Evolutionary conservation across 2,113 vertebrate genomes (phyloP).

Genomic region (Solea senegalensis): DNA sequence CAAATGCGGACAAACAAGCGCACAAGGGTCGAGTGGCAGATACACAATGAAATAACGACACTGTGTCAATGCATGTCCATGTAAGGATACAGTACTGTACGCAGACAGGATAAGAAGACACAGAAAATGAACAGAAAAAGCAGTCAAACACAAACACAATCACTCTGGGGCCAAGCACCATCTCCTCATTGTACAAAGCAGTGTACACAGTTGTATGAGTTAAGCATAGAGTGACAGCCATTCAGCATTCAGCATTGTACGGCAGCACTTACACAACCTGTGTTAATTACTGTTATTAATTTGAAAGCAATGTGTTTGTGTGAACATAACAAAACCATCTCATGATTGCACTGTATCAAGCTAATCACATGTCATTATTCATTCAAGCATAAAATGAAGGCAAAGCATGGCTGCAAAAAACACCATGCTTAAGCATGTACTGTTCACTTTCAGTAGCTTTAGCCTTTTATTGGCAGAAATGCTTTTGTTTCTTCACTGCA

Average conservation of each 20-base stretch:
- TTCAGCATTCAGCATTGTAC: too few species aligned
- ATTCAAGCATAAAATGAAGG: too few species aligned
- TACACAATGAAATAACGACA: neutral
- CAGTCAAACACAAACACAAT: slow-evolving; percentile 9
- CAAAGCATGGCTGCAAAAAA: too few species aligned
- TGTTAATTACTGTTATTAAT: neutral
- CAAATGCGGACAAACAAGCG: slow-evolving; percentile 6
- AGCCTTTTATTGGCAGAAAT: too few species aligned
- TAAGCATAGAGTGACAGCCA: neutral
- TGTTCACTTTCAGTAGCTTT: too few species aligned
- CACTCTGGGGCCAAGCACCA: neutral
- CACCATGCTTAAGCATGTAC: too few species aligned
- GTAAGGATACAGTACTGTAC: neutral
- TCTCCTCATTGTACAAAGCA: slow-evolving; percentile 12
- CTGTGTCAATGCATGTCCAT: neutral
- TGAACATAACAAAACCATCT: too few species aligned
- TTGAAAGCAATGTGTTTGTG: neutral
- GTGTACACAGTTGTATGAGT: neutral
- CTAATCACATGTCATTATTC: too few species aligned
- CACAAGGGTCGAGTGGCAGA: neutral
- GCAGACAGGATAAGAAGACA: neutral
- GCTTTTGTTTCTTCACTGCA: too few species aligned
- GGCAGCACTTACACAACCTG: neutral
- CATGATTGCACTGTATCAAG: too few species aligned
- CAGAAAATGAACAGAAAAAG: neutral